Conservation (phyloP, 2,113 vertebrate species). For the Nerophis ophidion region DNA sequence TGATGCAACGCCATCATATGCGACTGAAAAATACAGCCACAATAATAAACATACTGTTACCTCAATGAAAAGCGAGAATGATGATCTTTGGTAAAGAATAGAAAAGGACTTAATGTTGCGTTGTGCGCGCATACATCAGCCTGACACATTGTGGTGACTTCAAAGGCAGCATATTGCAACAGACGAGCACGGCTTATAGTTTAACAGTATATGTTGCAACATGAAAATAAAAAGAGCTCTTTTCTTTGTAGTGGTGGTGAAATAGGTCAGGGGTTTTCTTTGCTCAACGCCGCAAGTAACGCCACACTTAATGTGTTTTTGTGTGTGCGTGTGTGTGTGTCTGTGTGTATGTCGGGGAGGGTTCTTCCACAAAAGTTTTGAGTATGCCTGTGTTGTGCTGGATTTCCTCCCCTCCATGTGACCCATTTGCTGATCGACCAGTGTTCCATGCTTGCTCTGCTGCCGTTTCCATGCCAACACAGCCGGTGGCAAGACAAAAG, state of each 20-base stretch:
- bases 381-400: constrained; percentile 20
- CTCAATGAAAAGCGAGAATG: too few relatives aligned
- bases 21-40: too few relatives aligned
- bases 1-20: too few relatives aligned
- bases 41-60: too few relatives aligned
- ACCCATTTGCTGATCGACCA: constrained; percentile 73
- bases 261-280: constrained; percentile 56
- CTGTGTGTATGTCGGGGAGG: constrained; percentile 3
- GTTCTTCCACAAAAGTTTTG: constrained; percentile 28
- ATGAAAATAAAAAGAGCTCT: constrained; percentile 36
- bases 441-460: constrained; percentile 61
- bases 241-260: constrained; percentile 26
- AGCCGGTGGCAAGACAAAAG: constrained; percentile 71
- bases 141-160: too few relatives aligned
- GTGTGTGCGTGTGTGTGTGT: background rate
- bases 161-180: too few relatives aligned
- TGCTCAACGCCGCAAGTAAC: constrained; percentile 35
- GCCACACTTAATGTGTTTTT: constrained; percentile 27
- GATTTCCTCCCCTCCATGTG: constrained; percentile 60
- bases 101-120: too few relatives aligned
- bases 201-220: constrained; percentile 45
- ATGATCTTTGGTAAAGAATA: too few relatives aligned
- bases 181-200: background rate
- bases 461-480: constrained; percentile 76
- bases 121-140: too few relatives aligned